Base-by-base conservation (phyloP, 1,140 invertebrate genomes). In the Galleria mellonella region DNA sequence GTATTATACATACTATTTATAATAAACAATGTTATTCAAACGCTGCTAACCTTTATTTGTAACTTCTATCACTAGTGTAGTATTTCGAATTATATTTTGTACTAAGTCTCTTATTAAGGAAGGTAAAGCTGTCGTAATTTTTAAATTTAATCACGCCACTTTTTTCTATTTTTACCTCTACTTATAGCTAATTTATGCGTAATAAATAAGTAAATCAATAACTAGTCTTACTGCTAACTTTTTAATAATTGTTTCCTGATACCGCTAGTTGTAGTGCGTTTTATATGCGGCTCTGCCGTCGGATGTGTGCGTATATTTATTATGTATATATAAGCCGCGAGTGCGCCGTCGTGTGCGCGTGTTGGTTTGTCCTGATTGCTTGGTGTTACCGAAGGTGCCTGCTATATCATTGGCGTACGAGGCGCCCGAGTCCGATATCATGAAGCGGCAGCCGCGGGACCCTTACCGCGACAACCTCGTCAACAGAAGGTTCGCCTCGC, bases 391-490 rank as follows among this genome's bases (percentile, higher is more conserved):
- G 66, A 88, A 95, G 94, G 93, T 96, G 89, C 96, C 96, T 87
- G 96, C 96, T 89, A 97, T 98, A 90, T 97, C 96, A 85, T 90
- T 97, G 90, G 96, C 96, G 88, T 98, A 98, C 89, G 96, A 98
- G 91, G 92, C 94, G 88, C 94, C 96, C 81, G 96, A 98, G 90
- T 94, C 92, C 78, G 96, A 98, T 91, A 98, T 98, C 88, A 97
- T 98, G 96, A 97, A 97, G 92, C 90, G 96, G 78, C 92, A 94
- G 89, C 96, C 96, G 64, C 91, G 96, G 89, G 93, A 97, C 90
- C 96, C 96, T 77, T 92, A 94, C 89, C 92, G 91, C 87, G 96
- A 97, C 90, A 97, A 96, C 90, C 91, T 97, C 88, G 96, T 97
- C 83, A 97, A 97, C 89, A 92, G 94, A 91, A 96, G 96, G 93